Base-by-base conservation (phyloP, 2,113 vertebrate species). In the Oncorhynchus clarkii region DNA sequence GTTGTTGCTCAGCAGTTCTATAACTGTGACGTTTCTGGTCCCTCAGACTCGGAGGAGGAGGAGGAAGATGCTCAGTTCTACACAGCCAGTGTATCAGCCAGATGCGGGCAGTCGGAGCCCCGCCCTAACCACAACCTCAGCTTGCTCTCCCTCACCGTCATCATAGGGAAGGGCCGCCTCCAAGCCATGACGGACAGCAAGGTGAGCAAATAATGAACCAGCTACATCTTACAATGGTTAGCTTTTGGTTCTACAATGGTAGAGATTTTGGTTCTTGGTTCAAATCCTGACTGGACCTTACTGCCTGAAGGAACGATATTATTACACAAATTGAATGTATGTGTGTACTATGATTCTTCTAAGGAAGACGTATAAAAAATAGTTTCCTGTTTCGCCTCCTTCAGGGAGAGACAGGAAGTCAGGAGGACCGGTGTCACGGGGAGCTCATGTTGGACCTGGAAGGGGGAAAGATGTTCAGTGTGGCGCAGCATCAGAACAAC, bases 361-460 rank as follows among this genome's bases (percentile, higher is more conserved):
- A 39, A 39, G 39, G 39, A 39, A 39, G 39, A 39, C 39, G 0
- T 2, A 2, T 39, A 9, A 39, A 9, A 39, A 9, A 39, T 9
- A 0, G 39, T 34, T 14, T 71, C 57, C 64, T 74, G 51, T 1
- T 51, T 20, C 51, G 27, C 26, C 64, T 26, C 29, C 54, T 67
- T 39, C 27, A 59, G 51, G 51, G 51, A 18, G 51, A 54, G 51
- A 5, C 51, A 54, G 51, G 27, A 18, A 0, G 24, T 51, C 74
- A 97, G 96, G 94, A 92, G 82, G 95, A 95, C 66, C 86, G 87
- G 9, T 75, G 69, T 16, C 95, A 96, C 0, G 96, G 96, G 8
- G 96, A 97, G 72, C 85, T 96, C 70, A 89, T 96, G 60, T 84
- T 97, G 7, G 96, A 97, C 9, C 86, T 96, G 84, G 95, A 97